A percentile compares a stretch with the other conserved stretches of the same genome.
These are phyloP conservation scores for Vultur gryphus DNA, from an alignment of 2,797 vertebrate genomes.

Conservation along the genomic window DNA sequence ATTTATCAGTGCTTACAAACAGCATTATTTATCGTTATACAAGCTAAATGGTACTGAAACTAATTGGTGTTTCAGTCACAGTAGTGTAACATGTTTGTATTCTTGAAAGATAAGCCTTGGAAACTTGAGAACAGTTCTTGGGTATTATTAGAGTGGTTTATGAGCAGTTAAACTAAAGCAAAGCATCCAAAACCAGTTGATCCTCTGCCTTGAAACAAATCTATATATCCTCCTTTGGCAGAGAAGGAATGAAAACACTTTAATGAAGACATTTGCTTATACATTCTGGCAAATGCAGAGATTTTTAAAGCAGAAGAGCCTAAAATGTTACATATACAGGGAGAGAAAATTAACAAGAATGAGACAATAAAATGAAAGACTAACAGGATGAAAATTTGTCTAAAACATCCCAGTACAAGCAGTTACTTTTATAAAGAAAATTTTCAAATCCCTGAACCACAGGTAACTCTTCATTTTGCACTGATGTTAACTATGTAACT, in stretches of 20 bases:
- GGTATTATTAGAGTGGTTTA: not conserved
- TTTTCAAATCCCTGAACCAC: not conserved
- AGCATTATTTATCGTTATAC: not conserved
- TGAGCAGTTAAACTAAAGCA: not conserved
- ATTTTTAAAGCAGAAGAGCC: not conserved
- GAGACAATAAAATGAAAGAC: not conserved
- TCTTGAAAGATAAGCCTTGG: not conserved
- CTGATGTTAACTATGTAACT: not conserved
- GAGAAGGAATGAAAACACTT: not conserved
- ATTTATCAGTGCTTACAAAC: not conserved
- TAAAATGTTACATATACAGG: not conserved
- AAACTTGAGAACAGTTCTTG: not conserved
- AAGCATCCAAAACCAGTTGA: not conserved
- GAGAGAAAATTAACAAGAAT: not conserved
- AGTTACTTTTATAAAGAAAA: not conserved
- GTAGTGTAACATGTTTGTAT: not conserved
- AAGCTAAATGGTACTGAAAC: not conserved
- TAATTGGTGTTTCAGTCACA: not conserved
- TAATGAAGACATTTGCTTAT: not conserved
- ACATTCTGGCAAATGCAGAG: not conserved
- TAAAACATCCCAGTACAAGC: not conserved
- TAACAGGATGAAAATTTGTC: not conserved
- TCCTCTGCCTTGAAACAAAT: not conserved
- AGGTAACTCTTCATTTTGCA: not conserved
- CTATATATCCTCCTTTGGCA: not conserved